These are phyloP conservation scores for Cryptophagus acutangulus DNA, from an alignment of 2,888 invertebrate genomes.

Conservation along the genomic window DNA sequence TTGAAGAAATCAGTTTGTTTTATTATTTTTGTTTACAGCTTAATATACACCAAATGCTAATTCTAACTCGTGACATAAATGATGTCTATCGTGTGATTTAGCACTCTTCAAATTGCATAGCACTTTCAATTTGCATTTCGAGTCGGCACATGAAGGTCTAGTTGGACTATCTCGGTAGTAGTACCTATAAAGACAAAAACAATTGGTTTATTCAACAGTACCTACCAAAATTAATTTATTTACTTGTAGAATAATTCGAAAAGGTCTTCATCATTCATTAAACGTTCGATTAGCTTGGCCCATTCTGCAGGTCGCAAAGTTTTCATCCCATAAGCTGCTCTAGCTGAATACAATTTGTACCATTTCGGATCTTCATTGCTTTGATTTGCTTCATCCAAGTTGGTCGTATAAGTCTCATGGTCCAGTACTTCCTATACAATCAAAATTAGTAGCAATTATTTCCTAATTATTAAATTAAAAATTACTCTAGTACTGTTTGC, in stretches of 20 bases:
- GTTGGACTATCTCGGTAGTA: conserved; percentile 86
- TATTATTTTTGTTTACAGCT: neutral
- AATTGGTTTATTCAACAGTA: neutral
- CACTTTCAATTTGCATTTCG: conserved; percentile 76
- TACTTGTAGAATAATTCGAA: conserved; percentile 87
- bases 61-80: conserved; percentile 74
- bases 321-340: conserved; percentile 76
- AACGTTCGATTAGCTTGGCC: conserved; percentile 79
- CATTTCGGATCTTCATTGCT: conserved; percentile 69
- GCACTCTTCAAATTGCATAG: conserved; percentile 83
- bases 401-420: conserved; percentile 94
- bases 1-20: no score
- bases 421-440: conserved; percentile 80
- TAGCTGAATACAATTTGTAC: conserved; percentile 81
- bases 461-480: conserved; percentile 3
- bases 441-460: conserved; percentile 17
- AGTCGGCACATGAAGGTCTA: conserved; percentile 65
- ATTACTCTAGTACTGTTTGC: conserved; percentile 70
- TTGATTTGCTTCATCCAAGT: conserved; percentile 85
- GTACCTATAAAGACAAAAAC: conserved; percentile 54
- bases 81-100: conserved; percentile 75
- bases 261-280: conserved; percentile 76
- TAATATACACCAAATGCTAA: conserved; percentile 19
- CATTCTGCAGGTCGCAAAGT: conserved; percentile 83
- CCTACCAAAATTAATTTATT: conserved; percentile 31